Conservation (phyloP, 2,797 vertebrate genomes). For the Myiotriccus ornatus region DNA sequence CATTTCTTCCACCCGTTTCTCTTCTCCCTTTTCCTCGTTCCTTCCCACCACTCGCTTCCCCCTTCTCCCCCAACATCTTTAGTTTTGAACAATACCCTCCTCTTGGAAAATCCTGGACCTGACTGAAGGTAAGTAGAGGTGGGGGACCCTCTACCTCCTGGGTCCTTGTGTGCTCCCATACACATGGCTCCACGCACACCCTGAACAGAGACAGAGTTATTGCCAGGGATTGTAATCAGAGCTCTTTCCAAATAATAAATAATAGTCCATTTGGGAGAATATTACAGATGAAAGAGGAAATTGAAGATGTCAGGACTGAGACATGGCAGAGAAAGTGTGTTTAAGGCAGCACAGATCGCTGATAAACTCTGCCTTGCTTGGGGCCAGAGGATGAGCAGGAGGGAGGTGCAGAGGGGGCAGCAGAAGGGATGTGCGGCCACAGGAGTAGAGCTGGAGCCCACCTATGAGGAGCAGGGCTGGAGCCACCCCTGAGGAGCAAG, state of each 20-base stretch:
- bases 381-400: background rate
- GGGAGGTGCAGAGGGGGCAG: background rate
- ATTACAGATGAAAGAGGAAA: background rate
- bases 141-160: background rate
- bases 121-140: background rate
- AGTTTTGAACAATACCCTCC: background rate
- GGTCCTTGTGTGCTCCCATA: background rate
- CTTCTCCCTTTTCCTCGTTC: background rate
- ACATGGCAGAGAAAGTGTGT: background rate
- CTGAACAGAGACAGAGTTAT: background rate
- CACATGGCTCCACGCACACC: background rate
- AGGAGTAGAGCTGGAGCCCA: background rate
- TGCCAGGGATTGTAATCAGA: background rate
- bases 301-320: background rate
- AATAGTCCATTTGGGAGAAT: background rate
- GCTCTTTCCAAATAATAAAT: slow-evolving; percentile 3
- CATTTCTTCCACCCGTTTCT: background rate
- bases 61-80: background rate
- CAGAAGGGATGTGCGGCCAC: background rate
- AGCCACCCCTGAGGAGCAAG: background rate
- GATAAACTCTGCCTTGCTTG: background rate
- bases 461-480: background rate
- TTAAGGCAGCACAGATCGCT: background rate
- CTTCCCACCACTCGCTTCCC: background rate
- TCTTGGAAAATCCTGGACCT: background rate